Evolutionary conservation across 2,113 vertebrate species (phyloP).

Genomic region (Myrmecophaga tridactyla): DNA sequence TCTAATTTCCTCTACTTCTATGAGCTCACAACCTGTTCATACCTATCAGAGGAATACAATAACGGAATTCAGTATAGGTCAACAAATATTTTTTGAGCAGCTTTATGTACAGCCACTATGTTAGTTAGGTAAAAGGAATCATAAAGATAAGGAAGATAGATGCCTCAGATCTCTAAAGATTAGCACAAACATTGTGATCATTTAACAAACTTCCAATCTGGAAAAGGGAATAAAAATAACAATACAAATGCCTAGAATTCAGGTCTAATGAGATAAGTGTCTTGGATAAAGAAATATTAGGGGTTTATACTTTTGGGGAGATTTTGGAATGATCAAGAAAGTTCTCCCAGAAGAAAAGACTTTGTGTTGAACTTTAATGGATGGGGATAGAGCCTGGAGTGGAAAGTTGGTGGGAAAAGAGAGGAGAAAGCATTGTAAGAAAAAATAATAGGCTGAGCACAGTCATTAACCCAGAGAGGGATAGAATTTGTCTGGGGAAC

Average conservation of each 20-base stretch:
- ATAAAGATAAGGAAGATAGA: not conserved
- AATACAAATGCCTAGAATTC: not conserved
- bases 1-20: not conserved
- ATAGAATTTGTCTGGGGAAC: not conserved
- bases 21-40: not conserved
- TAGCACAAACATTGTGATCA: not conserved
- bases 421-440: not conserved
- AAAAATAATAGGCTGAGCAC: not conserved
- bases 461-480: not conserved
- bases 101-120: not conserved
- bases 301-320: not conserved
- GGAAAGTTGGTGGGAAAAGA: not conserved
- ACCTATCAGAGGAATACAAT: not conserved
- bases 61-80: not conserved
- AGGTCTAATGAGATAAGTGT: not conserved
- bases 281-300: not conserved
- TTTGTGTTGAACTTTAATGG: not conserved
- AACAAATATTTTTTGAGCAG: not conserved
- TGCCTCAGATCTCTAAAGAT: not conserved
- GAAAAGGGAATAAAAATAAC: not conserved
- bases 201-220: not conserved
- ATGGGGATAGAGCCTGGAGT: not conserved
- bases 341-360: not conserved
- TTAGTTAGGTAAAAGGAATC: not conserved
- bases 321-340: not conserved